phyloP scores from a whole-genome alignment of 1,140 invertebrate species.

The Drosophila quadrilineata region DNA sequence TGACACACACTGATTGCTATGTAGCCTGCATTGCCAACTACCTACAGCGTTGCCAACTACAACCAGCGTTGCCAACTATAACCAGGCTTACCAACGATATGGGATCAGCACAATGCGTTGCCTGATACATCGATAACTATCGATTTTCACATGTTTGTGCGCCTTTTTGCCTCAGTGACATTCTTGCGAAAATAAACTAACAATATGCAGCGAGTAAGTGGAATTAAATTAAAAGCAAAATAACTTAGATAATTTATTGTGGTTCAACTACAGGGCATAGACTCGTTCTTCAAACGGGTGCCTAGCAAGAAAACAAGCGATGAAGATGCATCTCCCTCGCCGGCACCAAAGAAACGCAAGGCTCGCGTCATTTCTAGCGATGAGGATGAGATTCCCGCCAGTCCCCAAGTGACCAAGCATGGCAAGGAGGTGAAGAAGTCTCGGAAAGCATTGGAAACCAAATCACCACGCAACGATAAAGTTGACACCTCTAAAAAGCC shows the following conservation, averaged over 20 bases:
- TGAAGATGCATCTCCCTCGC: constrained; percentile 29
- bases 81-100: neutral
- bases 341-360: constrained; percentile 67
- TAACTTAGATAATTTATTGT: neutral
- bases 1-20: constrained; percentile 20
- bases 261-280: constrained; percentile 39
- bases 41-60: neutral
- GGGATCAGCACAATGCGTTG: neutral
- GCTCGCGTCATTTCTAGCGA: constrained; percentile 68
- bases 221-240: neutral
- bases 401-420: constrained; percentile 41
- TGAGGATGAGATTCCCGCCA: constrained; percentile 57
- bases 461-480: constrained; percentile 14
- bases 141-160: constrained; percentile 17
- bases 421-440: constrained; percentile 38
- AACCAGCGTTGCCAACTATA: neutral
- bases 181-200: constrained; percentile 2
- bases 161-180: constrained; percentile 21
- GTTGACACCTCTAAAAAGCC: constrained; percentile 43
- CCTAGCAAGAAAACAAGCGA: constrained; percentile 38
- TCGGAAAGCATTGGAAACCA: neutral
- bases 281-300: constrained; percentile 58
- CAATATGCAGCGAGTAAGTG: constrained; percentile 61
- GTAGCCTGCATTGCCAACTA: neutral
- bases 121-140: constrained; percentile 3